Percentiles rank a stretch among this genome's conserved stretches.
Conservation (phyloP, 2,113 vertebrate species). For the Coptodon bakossiorum region DNA sequence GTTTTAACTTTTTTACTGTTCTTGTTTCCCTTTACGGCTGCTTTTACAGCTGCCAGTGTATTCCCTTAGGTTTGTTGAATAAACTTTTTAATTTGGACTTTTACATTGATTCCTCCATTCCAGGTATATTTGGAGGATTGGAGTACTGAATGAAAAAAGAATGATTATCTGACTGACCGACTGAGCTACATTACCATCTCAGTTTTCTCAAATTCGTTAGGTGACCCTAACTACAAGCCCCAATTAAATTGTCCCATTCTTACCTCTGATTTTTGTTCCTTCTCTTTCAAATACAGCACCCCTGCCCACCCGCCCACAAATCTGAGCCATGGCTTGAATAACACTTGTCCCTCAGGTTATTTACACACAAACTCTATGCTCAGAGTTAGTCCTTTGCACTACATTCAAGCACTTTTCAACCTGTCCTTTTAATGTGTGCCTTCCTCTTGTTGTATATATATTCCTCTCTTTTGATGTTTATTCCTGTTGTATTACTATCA, state of each 20-base stretch:
- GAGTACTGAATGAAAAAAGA: background rate
- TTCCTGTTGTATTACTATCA: background rate
- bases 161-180: background rate
- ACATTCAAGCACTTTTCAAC: background rate
- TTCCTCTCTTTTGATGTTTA: background rate
- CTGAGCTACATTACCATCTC: background rate
- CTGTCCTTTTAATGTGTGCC: background rate
- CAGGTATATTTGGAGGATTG: background rate
- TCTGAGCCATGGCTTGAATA: background rate
- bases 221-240: background rate
- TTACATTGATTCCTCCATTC: background rate
- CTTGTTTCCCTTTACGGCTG: background rate
- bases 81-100: background rate
- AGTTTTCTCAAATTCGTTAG: background rate
- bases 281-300: background rate
- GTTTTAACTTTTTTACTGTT: background rate
- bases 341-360: rapidly evolving
- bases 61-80: background rate
- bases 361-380: background rate
- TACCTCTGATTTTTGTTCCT: background rate
- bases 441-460: background rate
- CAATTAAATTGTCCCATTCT: background rate
- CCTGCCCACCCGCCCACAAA: rapidly evolving
- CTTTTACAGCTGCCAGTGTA: background rate
- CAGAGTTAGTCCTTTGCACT: background rate